Conservation (phyloP, 2,797 vertebrate species). For the Hemitrygon akajei region DNA sequence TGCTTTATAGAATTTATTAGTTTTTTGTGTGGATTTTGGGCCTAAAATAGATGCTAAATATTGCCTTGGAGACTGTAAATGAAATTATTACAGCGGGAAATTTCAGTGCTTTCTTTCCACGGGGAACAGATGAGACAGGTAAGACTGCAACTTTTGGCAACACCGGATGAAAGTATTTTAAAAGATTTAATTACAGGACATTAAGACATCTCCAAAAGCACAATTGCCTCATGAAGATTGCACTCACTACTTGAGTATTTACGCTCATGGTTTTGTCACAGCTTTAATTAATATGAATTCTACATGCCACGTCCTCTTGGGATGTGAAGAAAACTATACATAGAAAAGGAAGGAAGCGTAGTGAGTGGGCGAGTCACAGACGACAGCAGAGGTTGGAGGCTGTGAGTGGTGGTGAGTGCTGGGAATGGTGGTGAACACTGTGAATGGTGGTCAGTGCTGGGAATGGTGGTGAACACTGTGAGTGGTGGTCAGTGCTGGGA, state of each 20-base stretch:
- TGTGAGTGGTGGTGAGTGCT: too few relatives aligned
- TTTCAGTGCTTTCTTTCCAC: too few relatives aligned
- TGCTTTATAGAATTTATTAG: neutral
- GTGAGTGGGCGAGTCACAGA: neutral
- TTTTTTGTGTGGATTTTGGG: too few relatives aligned
- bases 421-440: too few relatives aligned
- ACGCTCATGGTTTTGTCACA: neutral
- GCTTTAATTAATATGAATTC: neutral
- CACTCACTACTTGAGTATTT: neutral
- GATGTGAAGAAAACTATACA: too few relatives aligned
- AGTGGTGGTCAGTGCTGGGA: too few relatives aligned
- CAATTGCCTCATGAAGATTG: neutral
- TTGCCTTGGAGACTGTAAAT: too few relatives aligned
- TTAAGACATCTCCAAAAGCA: neutral
- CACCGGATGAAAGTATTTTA: neutral
- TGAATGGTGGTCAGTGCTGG: too few relatives aligned
- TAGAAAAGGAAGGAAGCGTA: neutral
- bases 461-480: too few relatives aligned
- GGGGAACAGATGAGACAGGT: neutral
- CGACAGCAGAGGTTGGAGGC: neutral
- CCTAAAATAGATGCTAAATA: too few relatives aligned
- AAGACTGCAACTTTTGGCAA: neutral
- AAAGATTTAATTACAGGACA: neutral
- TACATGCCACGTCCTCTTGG: too few relatives aligned
- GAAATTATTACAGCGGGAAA: too few relatives aligned